These are phyloP conservation scores for Puffinus mauretanicus DNA, from an alignment of 2,113 vertebrate genomes.

Conservation along the genomic window DNA sequence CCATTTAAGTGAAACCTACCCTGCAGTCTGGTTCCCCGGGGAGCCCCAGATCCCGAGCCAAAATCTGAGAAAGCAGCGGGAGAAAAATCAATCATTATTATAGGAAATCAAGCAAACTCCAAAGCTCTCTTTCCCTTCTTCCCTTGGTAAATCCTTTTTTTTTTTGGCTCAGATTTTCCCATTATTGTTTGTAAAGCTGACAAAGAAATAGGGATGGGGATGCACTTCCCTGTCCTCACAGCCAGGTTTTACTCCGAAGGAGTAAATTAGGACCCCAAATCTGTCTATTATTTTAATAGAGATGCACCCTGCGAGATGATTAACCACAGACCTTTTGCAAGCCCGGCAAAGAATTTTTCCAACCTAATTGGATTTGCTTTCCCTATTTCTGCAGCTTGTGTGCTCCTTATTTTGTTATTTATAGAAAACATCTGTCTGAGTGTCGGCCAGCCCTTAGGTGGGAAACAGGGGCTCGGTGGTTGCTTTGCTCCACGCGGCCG, in stretches of 20 bases:
- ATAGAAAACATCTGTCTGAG: not conserved
- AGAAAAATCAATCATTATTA: not conserved
- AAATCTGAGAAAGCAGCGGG: not conserved
- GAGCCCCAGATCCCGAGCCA: not conserved
- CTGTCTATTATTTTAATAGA: not conserved
- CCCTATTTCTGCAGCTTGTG: not conserved
- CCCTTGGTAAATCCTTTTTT: not conserved
- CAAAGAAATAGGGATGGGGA: not conserved
- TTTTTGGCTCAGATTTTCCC: not conserved
- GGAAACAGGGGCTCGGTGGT: not conserved
- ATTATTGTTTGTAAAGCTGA: not conserved
- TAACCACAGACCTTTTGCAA: not conserved
- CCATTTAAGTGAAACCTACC: not conserved
- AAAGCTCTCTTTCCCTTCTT: not conserved
- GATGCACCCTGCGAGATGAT: not conserved
- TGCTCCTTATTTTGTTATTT: not conserved
- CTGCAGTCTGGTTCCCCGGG: not conserved
- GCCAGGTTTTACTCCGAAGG: not conserved
- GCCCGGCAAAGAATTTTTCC: not conserved
- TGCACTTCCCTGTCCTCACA: too few relatives aligned
- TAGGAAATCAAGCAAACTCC: not conserved
- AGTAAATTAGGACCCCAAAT: not conserved
- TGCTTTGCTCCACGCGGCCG: accelerated
- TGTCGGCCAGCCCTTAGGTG: not conserved
- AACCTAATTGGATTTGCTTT: not conserved